Conservation (phyloP, 2,888 invertebrate genomes). For the Sarcophaga caerulescens region DNA sequence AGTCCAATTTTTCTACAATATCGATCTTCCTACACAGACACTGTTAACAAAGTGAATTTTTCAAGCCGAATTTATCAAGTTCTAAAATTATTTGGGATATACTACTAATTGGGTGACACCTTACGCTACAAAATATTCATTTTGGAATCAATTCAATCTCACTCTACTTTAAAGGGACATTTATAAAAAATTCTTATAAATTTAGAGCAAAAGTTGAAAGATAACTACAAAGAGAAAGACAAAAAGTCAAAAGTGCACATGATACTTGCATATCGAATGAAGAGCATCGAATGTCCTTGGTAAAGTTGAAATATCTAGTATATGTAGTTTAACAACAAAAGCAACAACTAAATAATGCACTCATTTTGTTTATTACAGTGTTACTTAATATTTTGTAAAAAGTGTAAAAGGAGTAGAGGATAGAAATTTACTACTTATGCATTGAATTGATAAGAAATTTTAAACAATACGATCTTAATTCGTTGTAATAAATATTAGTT, state of each 20-base stretch:
- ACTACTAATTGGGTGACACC: no score
- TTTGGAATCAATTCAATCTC: not conserved
- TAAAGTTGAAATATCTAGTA: constrained; percentile 26
- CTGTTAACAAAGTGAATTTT: no score
- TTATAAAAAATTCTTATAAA: constrained; percentile 25
- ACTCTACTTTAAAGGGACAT: not conserved
- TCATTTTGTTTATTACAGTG: constrained; percentile 3
- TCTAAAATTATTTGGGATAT: no score
- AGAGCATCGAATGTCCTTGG: constrained; percentile 51
- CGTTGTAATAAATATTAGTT: no score
- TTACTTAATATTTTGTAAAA: not conserved
- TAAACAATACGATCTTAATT: no score
- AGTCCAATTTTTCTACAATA: no score
- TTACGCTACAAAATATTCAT: no score
- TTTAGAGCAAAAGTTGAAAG: constrained; percentile 67
- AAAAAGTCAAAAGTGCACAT: constrained; percentile 15
- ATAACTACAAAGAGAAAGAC: constrained; percentile 20
- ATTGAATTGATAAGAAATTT: no score
- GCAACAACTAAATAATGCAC: not conserved
- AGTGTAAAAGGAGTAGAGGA: not conserved
- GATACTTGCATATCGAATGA: constrained; percentile 41
- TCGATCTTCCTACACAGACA: no score
- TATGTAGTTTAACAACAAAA: not conserved
- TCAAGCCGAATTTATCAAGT: no score
- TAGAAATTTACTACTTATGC: no score